Evolutionary conservation across 2,113 vertebrate species (phyloP), one percentile per base, ranked within the genome.

Genomic region (Leiothrix lutea): DNA sequence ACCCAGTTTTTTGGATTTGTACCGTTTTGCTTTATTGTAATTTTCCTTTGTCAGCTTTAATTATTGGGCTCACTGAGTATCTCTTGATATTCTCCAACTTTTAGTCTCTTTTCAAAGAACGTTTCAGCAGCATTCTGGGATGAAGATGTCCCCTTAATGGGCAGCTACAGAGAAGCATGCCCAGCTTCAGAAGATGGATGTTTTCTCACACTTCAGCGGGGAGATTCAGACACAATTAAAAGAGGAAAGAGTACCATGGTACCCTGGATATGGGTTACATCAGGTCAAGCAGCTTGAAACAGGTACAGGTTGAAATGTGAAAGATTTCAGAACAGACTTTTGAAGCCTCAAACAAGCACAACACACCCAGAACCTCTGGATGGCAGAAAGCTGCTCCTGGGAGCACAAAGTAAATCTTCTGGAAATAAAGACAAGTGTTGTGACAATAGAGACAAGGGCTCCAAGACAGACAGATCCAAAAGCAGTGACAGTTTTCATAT

Each of bases 391-490:
- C 21, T 3, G 9, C 24, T 80, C 48, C 23, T 40, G 22, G 7
- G 23, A 72, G 21, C 16, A 62, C 53, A 72, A 36, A 77, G 38
- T 56, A 51, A 73, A 57, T 14, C 8, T 38, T 14, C 42, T 42
- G 23, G 31, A 51, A 64, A 56, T 11, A 38, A 2, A 1, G 17
- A n/a, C 8, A 24, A 5, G 3, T 0, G 5, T 38, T 40, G 18
- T 23, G 54, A 77, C 48, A 88, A 42, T 19, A 61, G 38, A 85
- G 36, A 36, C 16, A 71, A 74, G 21, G 45, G 15, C 18, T 75
- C 25, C 17, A 26, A 82, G 31, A 65, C 13, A 93, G 56, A 38
- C 0, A 54, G 15, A 45, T 36, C 16, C 4, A 5, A 58, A 78
- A 53, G 6, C 26, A 80, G 28, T 3, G 19, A 19, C 0, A 65